These are phyloP conservation scores for Callosobruchus maculatus DNA, from an alignment of 2,888 invertebrate species.

Conservation along the genomic window DNA sequence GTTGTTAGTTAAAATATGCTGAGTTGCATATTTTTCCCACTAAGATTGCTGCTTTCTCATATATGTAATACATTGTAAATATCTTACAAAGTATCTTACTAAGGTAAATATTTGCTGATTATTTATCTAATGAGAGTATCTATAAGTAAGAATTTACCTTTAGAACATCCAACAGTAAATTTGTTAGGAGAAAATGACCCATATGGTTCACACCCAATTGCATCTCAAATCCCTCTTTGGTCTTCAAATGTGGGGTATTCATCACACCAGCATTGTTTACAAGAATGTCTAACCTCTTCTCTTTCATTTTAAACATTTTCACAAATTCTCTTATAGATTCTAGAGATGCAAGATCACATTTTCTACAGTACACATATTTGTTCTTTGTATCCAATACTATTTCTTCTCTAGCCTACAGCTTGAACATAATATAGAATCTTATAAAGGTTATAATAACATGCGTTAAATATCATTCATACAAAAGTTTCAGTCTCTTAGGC, in stretches of 20 bases:
- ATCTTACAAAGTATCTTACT: too few relatives aligned
- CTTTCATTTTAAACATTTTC: slow-evolving; percentile 55
- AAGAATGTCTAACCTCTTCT: slow-evolving; percentile 64
- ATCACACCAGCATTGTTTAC: slow-evolving; percentile 83
- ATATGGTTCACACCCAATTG: slow-evolving; percentile 80
- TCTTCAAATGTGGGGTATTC: slow-evolving; percentile 63
- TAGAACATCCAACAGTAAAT: slow-evolving; percentile 64
- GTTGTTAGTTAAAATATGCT: too few relatives aligned
- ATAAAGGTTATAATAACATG: too few relatives aligned
- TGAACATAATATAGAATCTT: slow-evolving; percentile 3
- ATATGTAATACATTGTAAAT: too few relatives aligned
- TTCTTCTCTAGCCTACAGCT: slow-evolving; percentile 58
- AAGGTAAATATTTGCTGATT: too few relatives aligned
- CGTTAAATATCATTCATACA: too few relatives aligned
- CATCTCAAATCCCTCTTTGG: slow-evolving; percentile 75
- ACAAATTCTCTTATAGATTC: slow-evolving; percentile 68
- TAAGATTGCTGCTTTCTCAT: too few relatives aligned
- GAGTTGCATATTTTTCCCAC: too few relatives aligned
- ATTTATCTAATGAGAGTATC: too few relatives aligned
- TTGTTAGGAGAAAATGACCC: slow-evolving; percentile 77
- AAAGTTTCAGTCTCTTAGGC: too few relatives aligned
- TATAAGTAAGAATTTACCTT: slow-evolving; percentile 50
- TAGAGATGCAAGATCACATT: slow-evolving; percentile 72
- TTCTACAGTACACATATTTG: slow-evolving; percentile 72
- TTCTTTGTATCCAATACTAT: slow-evolving; percentile 73